phyloP scores from a whole-genome alignment of 2,888 invertebrate genomes.

The Harpagoxenus sublaevis region DNA sequence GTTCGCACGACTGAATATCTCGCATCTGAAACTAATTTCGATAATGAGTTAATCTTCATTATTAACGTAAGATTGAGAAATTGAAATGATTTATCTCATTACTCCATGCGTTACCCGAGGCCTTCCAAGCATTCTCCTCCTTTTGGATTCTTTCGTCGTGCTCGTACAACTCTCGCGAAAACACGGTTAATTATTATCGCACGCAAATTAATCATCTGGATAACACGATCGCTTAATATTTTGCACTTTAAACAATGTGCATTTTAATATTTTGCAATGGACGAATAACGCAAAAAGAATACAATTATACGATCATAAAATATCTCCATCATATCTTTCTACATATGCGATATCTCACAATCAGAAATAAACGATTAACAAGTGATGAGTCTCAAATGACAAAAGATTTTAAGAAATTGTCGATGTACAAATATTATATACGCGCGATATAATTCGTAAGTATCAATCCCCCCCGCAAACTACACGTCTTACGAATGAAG shows the following conservation, averaged over 20 bases:
- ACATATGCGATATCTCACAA: not conserved
- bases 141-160: not conserved
- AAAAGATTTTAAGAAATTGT: not conserved
- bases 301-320: not conserved
- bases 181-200: not conserved
- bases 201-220: not conserved
- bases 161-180: not conserved
- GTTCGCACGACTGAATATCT: not conserved
- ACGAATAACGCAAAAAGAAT: not conserved
- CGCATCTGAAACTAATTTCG: not conserved
- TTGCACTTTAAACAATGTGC: not conserved
- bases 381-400: not conserved
- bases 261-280: not conserved
- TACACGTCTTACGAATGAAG: not conserved
- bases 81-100: conserved; percentile 1
- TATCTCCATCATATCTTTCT: not conserved
- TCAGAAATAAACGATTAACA: not conserved
- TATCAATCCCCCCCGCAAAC: too few relatives aligned
- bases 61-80: not conserved
- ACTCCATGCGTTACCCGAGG: not conserved
- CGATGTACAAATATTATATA: not conserved
- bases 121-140: not conserved
- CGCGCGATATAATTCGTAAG: not conserved
- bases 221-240: not conserved
- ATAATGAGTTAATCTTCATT: conserved; percentile 1